Percentiles rank a stretch among this genome's conserved stretches.
Conservation (phyloP, 2,797 vertebrate genomes). For the Neosilurus mollespiculum region DNA sequence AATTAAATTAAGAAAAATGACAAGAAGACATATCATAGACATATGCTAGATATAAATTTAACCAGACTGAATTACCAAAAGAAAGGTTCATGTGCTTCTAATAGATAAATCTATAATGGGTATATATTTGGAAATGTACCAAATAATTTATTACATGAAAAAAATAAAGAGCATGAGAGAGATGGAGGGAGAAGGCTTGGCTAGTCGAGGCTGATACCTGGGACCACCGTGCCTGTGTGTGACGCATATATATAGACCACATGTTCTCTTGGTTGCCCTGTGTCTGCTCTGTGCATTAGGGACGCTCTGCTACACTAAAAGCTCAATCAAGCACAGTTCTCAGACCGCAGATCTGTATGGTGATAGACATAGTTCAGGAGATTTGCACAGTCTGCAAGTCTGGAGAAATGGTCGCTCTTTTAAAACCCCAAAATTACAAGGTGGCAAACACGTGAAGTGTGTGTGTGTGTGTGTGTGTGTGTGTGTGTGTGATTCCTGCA, state of each 20-base stretch:
- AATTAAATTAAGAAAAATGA: not conserved
- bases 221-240: conserved; percentile 73
- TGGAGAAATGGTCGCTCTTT: conserved; percentile 53
- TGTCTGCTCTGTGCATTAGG: conserved; percentile 66
- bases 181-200: conserved; percentile 34
- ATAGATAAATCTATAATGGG: not conserved
- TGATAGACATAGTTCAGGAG: conserved; percentile 65
- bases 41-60: not conserved
- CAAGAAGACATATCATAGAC: not conserved
- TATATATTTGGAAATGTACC: not conserved
- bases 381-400: conserved; percentile 63
- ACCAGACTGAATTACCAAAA: not conserved
- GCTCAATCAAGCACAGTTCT: conserved; percentile 58
- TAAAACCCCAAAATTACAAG: conserved; percentile 51
- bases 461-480: conserved; percentile 32
- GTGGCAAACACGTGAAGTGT: conserved; percentile 46
- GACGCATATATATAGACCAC: conserved; percentile 59
- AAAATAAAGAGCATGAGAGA: conserved; percentile 12
- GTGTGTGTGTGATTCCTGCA: conserved; percentile 48
- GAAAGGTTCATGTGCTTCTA: not conserved
- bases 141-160: conserved; percentile 8
- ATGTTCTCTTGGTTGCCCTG: conserved; percentile 59
- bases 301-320: conserved; percentile 57
- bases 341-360: conserved; percentile 61
- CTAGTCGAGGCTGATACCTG: conserved; percentile 59